Evolutionary conservation across 2,113 vertebrate genomes (phyloP).

Genomic region (human): GRCh38 chrX:43809001-43809500

Average conservation of each 20-base stretch:
- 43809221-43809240: neutral
- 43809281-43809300: neutral
- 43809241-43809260: neutral
- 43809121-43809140: neutral
- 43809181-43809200: neutral
- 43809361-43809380: neutral
- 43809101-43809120: neutral
- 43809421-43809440: neutral
- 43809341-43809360: neutral
- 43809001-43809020: neutral
- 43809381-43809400: neutral
- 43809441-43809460: neutral
- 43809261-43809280: neutral
- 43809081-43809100: neutral
- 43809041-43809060: neutral
- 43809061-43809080: neutral
- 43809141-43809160: neutral
- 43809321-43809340: neutral
- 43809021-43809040: neutral
- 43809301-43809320: neutral
- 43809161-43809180: neutral
- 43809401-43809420: neutral
- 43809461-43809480: neutral
- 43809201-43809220: neutral
- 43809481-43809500: constrained; percentile 29